These are phyloP conservation scores for Pardosa pseudoannulata DNA, from an alignment of 2,888 invertebrate species.

Conservation along the genomic window DNA sequence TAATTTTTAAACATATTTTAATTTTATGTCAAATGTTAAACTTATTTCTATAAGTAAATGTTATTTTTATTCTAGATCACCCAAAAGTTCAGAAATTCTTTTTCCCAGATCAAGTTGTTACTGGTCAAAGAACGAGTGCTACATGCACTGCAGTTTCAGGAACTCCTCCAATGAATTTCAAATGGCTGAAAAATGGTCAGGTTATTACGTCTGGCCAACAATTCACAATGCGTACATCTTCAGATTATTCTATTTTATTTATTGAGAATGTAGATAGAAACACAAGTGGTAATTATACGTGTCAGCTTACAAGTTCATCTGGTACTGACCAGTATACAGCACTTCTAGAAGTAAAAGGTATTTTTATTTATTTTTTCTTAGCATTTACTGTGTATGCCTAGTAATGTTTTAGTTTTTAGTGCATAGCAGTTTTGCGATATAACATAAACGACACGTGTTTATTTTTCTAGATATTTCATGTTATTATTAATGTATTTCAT, in stretches of 20 bases:
- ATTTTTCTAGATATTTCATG: too few relatives aligned
- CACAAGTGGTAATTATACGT: conserved; percentile 72
- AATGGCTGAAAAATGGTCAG: conserved; percentile 69
- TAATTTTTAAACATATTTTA: too few relatives aligned
- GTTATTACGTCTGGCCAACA: conserved; percentile 28
- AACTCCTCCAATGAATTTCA: conserved; percentile 72
- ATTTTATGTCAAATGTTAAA: too few relatives aligned
- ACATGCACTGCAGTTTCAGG: conserved; percentile 73
- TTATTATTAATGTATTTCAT: too few relatives aligned
- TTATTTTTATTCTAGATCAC: conserved; percentile 25
- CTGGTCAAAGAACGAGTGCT: conserved; percentile 67
- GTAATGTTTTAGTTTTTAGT: too few relatives aligned
- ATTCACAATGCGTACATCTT: conserved; percentile 27
- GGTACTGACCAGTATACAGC: conserved; percentile 61
- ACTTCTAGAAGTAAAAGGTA: conserved; percentile 59
- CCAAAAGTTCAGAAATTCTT: conserved; percentile 50
- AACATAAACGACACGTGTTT: too few relatives aligned
- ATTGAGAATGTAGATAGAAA: conserved; percentile 50
- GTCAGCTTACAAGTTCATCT: conserved; percentile 39
- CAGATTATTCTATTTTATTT: conserved; percentile 64
- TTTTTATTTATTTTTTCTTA: too few relatives aligned
- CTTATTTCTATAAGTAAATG: too few relatives aligned
- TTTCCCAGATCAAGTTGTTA: conserved; percentile 53
- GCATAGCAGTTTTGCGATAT: too few relatives aligned
- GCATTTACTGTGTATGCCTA: too few relatives aligned